Conservation (phyloP, 2,888 invertebrate genomes). For the Drosophila ochracea region DNA sequence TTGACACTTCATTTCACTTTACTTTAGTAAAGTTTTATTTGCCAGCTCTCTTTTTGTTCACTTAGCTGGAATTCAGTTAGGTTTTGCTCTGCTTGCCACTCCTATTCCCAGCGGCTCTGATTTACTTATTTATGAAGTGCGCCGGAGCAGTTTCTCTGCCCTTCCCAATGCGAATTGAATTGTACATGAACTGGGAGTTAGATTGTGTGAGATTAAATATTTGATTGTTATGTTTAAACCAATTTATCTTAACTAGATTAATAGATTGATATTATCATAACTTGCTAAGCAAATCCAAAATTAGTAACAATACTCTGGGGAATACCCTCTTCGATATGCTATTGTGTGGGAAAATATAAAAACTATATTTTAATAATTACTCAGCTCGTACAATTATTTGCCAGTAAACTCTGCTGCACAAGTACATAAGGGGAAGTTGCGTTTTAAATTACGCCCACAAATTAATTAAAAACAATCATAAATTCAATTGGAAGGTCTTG, state of each 20-base stretch:
- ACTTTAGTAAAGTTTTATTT: slow-evolving; percentile 47
- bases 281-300: not conserved
- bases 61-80: slow-evolving; percentile 5
- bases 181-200: slow-evolving; percentile 6
- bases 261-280: not conserved
- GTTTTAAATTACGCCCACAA: slow-evolving; percentile 60
- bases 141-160: slow-evolving; percentile 7
- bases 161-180: slow-evolving; percentile 11
- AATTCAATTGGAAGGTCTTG: slow-evolving; percentile 43
- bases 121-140: slow-evolving; percentile 45
- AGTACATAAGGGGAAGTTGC: slow-evolving; percentile 48
- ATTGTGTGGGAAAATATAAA: not conserved
- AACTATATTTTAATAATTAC: slow-evolving; percentile 7
- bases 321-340: not conserved
- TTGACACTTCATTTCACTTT: slow-evolving; percentile 72
- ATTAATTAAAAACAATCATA: slow-evolving; percentile 71
- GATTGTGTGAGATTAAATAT: slow-evolving; percentile 1
- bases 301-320: not conserved
- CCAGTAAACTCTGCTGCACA: not conserved
- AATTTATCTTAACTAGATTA: not conserved
- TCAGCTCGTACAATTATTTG: slow-evolving; percentile 4
- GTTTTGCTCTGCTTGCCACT: slow-evolving; percentile 11
- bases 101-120: slow-evolving; percentile 36
- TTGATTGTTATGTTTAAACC: not conserved
- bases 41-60: not conserved